Evolutionary conservation across 1,140 invertebrate genomes (phyloP), one percentile per base, ranked within the genome.

Genomic region (Lamellibrachia luymesi): DNA sequence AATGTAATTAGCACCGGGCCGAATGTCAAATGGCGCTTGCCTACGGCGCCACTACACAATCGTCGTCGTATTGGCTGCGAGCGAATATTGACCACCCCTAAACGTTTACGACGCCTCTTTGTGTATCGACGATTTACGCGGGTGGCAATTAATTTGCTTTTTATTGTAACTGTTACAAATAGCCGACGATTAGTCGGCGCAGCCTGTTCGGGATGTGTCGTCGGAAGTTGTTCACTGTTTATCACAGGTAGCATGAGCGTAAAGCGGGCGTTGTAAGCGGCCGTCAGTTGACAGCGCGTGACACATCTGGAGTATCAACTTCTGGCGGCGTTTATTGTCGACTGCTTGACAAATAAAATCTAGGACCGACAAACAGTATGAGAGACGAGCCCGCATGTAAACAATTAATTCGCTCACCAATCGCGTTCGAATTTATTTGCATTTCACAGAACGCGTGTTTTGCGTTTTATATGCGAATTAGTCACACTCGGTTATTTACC

Each of bases 301-400:
- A 80, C 64, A 80, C 64, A 80, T 80, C 64, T 80, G 64, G 64
- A 80, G 64, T 80, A 80, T 80, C 25, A 80, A 80, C 64, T 80
- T 80, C 64, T 10, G 64, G 13, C 64, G 17, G 64, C 64, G 64
- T 80, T 80, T 80, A 80, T 80, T 80, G 64, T 10, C 64, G 64
- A 17, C 64, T 80, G 64, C 64, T 80, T 80, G 64, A 80, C 64
- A 80, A 80, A 80, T 80, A 2, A 22, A 80, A 80, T 80, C 64
- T 10, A 80, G 64, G 64, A 22, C 17, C 64, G 64, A 80, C 8
- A 80, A 10, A 80, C 25, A 2, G 64, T 80, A 80, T 2, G 25
- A 6, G 64, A 80, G 64, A 80, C 64, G 64, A 80, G 64, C 64
- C 2, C 64, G 4, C 13, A 4, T 2, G 25, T 17, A 80, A 80